Evolutionary conservation across 64 coral and sea anemone genomes (phyloP).

Genomic region (Astreopora myriophthalma): DNA sequence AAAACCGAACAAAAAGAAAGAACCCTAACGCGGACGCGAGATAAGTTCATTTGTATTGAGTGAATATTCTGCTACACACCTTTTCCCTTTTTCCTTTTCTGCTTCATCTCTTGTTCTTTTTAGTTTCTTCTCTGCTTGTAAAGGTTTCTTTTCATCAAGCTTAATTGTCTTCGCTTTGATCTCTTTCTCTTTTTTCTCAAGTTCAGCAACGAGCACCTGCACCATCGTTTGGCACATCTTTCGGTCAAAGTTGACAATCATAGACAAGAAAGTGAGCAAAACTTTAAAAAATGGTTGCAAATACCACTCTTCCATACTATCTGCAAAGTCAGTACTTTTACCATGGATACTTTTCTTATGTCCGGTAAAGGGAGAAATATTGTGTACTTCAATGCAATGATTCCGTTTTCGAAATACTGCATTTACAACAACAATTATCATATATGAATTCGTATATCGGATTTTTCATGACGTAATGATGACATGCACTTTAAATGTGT

Average conservation of each 20-base stretch:
- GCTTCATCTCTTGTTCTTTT: slow-evolving; percentile 17
- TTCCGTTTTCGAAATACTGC: too few species aligned
- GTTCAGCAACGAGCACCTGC: not conserved
- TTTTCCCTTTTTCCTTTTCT: slow-evolving; percentile 7
- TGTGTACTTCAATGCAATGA: too few species aligned
- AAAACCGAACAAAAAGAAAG: too few species aligned
- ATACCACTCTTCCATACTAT: too few species aligned
- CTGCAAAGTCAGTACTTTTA: too few species aligned
- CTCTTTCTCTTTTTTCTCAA: not conserved
- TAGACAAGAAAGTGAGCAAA: not conserved
- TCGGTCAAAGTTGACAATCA: slow-evolving; percentile 34
- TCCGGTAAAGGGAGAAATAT: too few species aligned
- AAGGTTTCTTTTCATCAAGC: not conserved
- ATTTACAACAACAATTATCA: too few species aligned
- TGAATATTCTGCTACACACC: not conserved
- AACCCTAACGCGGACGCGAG: not conserved
- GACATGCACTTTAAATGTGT: too few species aligned
- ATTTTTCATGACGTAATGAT: too few species aligned
- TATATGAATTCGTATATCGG: too few species aligned
- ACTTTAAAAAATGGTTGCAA: not conserved
- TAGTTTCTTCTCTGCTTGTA: not conserved
- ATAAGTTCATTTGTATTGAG: not conserved
- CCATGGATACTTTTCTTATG: too few species aligned
- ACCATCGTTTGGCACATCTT: not conserved
- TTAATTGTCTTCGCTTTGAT: not conserved